Base-by-base conservation (phyloP, 2,113 vertebrate genomes). In the Anser brachyrhynchus region DNA sequence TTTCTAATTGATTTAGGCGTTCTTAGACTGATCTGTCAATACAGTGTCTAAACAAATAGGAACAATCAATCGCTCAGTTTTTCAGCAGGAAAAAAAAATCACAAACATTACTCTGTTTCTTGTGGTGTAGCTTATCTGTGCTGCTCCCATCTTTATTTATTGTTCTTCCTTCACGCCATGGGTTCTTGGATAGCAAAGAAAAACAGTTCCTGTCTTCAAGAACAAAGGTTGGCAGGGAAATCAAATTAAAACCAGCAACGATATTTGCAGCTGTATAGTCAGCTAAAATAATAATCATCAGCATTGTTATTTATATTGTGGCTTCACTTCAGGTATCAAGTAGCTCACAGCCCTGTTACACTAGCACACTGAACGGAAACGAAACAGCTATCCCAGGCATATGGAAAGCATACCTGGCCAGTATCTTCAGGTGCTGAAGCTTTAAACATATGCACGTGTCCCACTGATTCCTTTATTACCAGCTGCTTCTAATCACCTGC, bases 1-100 rank as follows among this genome's bases (percentile, higher is more conserved):
- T 88, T 96, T 89, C 87, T 89, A 95, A 91, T 80, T 71, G 64
- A 74, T 88, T 94, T 72, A 86, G 92, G 64, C 65, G 90, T 96
- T 93, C 64, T 87, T 79, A 78, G 23, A 43, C 72, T 67, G 57
- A 58, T 84, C 49, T 90, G 69, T 80, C 71, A 79, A 93, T 62
- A 73, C 4, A 79, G 18, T 77, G 13, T 69, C 84, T 79, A 85
- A 77, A 90, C 82, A 93, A 88, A 91, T 33, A 79, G 82, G 90
- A 89, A 83, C 17, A 92, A 92, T 59, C 46, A 95, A 95, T 80
- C 18, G 31, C 44, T 90, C 87, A 72, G 23, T 72, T 91, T 92
- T 91, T 59, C 52, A 81, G 65, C 4, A 15, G 39, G 33, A 19
- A 29, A 41, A 16, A 16, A 41, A 67, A n/a, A 33, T 13, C 54